Evolutionary conservation across 2,113 vertebrate species (phyloP), one percentile per base, ranked within the genome.

Genomic region (Sylvilagus bachmani): DNA sequence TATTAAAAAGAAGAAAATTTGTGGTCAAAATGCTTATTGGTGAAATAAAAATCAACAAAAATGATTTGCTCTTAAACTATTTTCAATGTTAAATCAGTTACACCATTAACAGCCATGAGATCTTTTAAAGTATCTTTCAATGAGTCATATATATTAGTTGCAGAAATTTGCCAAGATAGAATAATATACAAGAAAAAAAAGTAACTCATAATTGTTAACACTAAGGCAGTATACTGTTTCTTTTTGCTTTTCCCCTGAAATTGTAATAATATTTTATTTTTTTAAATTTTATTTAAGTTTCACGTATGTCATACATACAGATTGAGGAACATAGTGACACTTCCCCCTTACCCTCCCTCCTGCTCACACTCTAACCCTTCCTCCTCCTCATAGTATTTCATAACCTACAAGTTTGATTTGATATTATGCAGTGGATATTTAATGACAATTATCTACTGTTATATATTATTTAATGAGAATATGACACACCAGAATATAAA

Each of bases 1-100:
- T 94, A 89, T 90, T 33, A 73, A 85, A 92, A 96, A 95, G 16
- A 97, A 97, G 92, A 3, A 82, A 86, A 87, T 79, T 79, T 53
- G 1, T 71, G 49, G 58, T 94, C 75, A 96, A 61, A n/a, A 7
- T 88, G 29, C 22, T 74, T 69, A 36, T 77, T 75, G 31, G 86
- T 33, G 13, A 78, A 86, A 93, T 70, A 2, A 22, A 67, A 90
- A 19, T 64, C 58, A 95, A 51, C 77, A 81, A 66, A 91, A 94
- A 92, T 82, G 7, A n/a, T 62, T 85, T 73, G 3, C 4, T 78
- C 27, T 84, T 61, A 79, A 55, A 36, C 11, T 91, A 83, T 81
- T 92, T 92, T 90, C 31, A 90, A 10, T 69, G 33, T 71, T 90
- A 97, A 94, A 89, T 13, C 38, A n/a, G 31, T 53, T 38, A 51